Evolutionary conservation across 2,888 invertebrate species (phyloP), one percentile per base, ranked within the genome.

Genomic region (Arge pagana): DNA sequence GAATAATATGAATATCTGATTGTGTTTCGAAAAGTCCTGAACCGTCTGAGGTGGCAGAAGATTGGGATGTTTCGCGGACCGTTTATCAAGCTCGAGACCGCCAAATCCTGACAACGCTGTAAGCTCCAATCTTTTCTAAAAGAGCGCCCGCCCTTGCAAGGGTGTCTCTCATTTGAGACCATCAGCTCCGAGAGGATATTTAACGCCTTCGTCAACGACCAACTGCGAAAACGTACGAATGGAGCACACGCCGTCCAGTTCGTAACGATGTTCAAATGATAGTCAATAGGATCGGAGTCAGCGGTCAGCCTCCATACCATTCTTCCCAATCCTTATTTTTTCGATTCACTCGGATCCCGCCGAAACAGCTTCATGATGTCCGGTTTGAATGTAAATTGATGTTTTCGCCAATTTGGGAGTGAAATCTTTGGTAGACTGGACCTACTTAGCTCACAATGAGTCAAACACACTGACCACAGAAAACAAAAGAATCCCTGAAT

Each of bases 321-420:
- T 21, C 43, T 24, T 16, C 49, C 50, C 7, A 36, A 16, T 42
- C 49, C 8, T 26, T 37, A 31, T 53, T 40, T 11, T 43, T 40
- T 3, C 19, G 31, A n/a, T 40, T 24, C 10, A 53, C 41, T 4
- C 10, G 18, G 7, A 49, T 48, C 8, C n/a, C 48, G 40, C 23
- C 55, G 30, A 13, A 55, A 52, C 55, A 52, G 52, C n/a, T 52
- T 50, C 8, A 50, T 40, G n/a, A 52, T 52, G 33, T 56, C 54
- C 1, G 50, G 42, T 2, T 53, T 52, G n/a, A 56, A 52, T 1
- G 36, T 49, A 21, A 24, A 53, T 6, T 18, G 23, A 31, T 51
- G 48, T 18, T 11, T 6, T 5, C 57, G 45, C 50, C 53, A 54
- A 28, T 42, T 53, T 10, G 52, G 24, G 1, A 56, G 24, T n/a